These are phyloP conservation scores for Amphiura filiformis DNA, from an alignment of 35 echinoderm and acorn worm species.

Conservation along the genomic window DNA sequence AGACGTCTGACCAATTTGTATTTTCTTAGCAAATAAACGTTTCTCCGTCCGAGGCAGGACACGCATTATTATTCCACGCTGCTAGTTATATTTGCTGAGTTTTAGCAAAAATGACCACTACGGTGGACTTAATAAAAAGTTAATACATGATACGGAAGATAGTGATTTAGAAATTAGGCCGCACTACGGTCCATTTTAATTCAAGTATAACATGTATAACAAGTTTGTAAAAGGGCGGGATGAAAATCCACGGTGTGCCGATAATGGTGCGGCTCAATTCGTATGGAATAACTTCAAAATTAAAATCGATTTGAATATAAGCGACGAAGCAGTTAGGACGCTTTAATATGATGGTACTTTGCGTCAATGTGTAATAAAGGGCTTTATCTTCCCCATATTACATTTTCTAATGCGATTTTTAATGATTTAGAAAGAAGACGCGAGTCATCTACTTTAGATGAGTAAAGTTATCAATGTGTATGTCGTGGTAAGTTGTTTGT, in stretches of 20 bases:
- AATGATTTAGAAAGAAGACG: no score
- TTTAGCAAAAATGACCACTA: conserved; percentile 4
- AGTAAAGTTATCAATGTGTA: no score
- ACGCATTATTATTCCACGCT: not conserved
- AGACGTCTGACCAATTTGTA: no score
- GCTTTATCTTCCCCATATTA: no score
- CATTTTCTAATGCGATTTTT: no score
- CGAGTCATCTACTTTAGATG: no score
- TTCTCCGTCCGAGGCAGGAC: not conserved
- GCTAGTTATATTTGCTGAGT: not conserved
- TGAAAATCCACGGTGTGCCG: not conserved
- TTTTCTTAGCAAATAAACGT: not conserved
- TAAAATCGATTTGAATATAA: not conserved
- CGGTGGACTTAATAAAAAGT: conserved; percentile 2
- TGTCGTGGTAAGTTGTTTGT: no score
- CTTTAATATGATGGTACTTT: no score
- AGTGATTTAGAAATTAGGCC: conserved; percentile 1
- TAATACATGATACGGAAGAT: not conserved
- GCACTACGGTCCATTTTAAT: not conserved
- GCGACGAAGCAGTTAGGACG: no score
- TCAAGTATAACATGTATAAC: not conserved
- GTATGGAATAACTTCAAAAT: not conserved
- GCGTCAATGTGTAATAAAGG: no score
- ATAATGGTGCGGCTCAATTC: not conserved
- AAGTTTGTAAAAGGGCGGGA: conserved; percentile 4